A percentile compares a stretch with the other conserved stretches of the same genome.
Evolutionary conservation across 2,888 invertebrate species (phyloP).

Genomic region (Sphaerophoria rueppellii): DNA sequence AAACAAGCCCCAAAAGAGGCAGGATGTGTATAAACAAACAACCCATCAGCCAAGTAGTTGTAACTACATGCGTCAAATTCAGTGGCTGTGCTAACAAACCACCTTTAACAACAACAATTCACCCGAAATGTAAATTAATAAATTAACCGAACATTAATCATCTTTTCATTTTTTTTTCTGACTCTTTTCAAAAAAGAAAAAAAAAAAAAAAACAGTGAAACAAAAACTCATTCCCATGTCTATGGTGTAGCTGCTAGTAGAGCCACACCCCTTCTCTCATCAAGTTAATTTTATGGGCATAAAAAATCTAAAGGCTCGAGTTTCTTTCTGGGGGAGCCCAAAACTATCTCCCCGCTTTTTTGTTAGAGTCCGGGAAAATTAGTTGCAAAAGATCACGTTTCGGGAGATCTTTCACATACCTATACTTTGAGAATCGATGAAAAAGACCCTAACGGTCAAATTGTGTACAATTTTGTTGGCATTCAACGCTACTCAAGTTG

Average conservation of each 20-base stretch:
- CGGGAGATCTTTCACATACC: too few relatives aligned
- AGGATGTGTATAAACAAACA: conserved; percentile 24
- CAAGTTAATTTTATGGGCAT: conserved; percentile 62
- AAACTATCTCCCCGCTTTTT: not conserved
- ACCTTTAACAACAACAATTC: conserved; percentile 69
- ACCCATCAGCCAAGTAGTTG: conserved; percentile 7
- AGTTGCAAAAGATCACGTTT: not conserved
- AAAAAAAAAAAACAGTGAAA: not conserved
- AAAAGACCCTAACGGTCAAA: too few relatives aligned
- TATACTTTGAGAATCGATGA: not conserved
- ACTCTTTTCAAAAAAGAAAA: not conserved
- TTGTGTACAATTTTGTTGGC: too few relatives aligned
- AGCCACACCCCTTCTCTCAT: conserved; percentile 65
- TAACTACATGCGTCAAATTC: conserved; percentile 43
- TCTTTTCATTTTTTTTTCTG: conserved; percentile 39
- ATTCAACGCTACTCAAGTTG: not conserved
- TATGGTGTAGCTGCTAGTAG: not conserved
- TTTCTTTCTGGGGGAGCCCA: conserved; percentile 30
- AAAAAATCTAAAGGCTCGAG: conserved; percentile 45
- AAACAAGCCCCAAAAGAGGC: conserved; percentile 4
- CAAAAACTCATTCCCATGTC: conserved; percentile 7
- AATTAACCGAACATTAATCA: conserved; percentile 72
- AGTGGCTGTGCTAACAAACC: conserved; percentile 68
- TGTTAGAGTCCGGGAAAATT: not conserved
- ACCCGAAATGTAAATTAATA: conserved; percentile 70